These are phyloP conservation scores for Lampris incognitus DNA, from an alignment of 2,113 vertebrate genomes.

Conservation along the genomic window DNA sequence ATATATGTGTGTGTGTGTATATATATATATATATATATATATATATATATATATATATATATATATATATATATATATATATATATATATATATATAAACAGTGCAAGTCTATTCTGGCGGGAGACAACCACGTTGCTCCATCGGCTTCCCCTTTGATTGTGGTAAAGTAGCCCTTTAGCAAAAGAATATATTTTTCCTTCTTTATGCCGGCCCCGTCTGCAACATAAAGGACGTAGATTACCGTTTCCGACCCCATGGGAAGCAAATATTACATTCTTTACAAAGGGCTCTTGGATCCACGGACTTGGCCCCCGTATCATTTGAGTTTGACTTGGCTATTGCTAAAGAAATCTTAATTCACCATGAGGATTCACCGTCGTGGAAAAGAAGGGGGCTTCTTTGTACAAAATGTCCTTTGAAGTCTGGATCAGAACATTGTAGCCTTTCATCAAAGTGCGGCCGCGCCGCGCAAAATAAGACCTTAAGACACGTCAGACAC, in stretches of 20 bases:
- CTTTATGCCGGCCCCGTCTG: constrained; percentile 69
- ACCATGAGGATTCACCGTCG: constrained; percentile 99
- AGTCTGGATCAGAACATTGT: constrained; percentile 93
- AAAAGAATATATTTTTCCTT: constrained; percentile 77
- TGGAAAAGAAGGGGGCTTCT: constrained; percentile 90
- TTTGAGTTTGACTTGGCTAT: constrained; percentile 98
- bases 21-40: no score
- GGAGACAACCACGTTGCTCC: constrained; percentile 65
- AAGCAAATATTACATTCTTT: constrained; percentile 97
- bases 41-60: no score
- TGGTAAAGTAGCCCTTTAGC: constrained; percentile 68
- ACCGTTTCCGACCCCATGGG: constrained; percentile 80
- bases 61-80: no score
- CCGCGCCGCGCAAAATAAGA: constrained; percentile 84
- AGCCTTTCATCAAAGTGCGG: constrained; percentile 90
- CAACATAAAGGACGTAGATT: constrained; percentile 79
- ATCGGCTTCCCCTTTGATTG: constrained; percentile 78
- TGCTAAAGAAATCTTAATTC: constrained; percentile 99
- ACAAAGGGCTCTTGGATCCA: constrained; percentile 91
- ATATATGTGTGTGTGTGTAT: no score
- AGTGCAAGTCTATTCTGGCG: constrained; percentile 65
- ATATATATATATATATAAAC: neutral
- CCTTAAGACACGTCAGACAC: constrained; percentile 44
- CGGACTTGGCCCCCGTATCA: constrained; percentile 93
- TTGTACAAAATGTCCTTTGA: constrained; percentile 95